phyloP scores from a whole-genome alignment of 2,113 vertebrate genomes.

The Galeopterus variegatus region DNA sequence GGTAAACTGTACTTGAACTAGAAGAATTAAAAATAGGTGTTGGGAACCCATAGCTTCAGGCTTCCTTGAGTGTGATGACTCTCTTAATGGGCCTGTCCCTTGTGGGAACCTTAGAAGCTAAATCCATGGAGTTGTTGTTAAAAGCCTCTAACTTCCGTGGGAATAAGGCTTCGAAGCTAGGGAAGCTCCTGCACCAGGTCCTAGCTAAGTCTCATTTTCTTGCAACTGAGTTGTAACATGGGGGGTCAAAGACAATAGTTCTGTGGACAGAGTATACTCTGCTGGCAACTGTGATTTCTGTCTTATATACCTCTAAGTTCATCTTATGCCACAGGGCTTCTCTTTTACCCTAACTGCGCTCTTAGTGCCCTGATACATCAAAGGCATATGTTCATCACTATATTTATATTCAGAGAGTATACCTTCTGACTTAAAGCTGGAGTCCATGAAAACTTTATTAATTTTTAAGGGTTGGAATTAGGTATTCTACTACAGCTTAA shows the following conservation, averaged over 20 bases:
- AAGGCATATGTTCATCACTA: neutral
- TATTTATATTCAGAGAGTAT: neutral
- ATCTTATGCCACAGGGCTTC: neutral
- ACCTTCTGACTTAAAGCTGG: neutral
- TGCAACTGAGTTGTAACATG: neutral
- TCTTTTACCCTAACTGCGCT: neutral
- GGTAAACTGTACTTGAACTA: neutral
- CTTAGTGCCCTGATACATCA: neutral
- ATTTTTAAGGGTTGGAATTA: neutral
- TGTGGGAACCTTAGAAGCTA: neutral
- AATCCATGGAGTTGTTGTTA: neutral
- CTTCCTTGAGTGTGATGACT: neutral
- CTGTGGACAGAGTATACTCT: neutral
- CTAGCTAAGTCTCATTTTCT: neutral
- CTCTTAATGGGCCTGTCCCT: too few species aligned
- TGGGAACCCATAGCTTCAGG: neutral
- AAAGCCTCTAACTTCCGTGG: neutral
- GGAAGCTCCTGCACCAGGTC: neutral
- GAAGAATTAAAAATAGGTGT: neutral
- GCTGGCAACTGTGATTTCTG: too few species aligned
- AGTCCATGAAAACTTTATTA: neutral
- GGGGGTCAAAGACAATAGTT: too few species aligned
- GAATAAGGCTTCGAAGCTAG: neutral
- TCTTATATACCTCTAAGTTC: neutral
- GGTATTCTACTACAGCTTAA: neutral